Percentiles rank a stretch among this genome's conserved stretches.
Evolutionary conservation across 2,797 vertebrate species (phyloP).

Genomic region (Gallinago stenura): DNA sequence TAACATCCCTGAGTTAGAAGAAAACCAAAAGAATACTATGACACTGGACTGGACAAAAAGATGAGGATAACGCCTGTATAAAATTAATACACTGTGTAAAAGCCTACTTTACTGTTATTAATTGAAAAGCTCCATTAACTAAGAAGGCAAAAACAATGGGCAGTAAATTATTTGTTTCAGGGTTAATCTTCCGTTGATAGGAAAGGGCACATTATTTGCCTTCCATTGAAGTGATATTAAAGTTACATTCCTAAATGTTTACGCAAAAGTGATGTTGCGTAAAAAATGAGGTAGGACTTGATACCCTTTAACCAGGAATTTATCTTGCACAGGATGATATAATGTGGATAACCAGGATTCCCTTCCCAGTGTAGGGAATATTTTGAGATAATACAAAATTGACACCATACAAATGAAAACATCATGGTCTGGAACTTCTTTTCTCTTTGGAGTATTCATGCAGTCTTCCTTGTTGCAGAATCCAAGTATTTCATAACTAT

Average conservation of each 20-base stretch:
- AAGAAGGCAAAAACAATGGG: not conserved
- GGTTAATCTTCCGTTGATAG: conserved; percentile 29
- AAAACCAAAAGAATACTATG: not conserved
- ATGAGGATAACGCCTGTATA: not conserved
- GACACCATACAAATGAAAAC: not conserved
- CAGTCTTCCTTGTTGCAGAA: not conserved
- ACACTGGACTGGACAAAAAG: not conserved
- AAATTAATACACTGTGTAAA: conserved; percentile 43
- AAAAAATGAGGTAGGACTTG: not conserved
- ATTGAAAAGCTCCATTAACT: conserved; percentile 34
- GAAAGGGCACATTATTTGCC: conserved; percentile 7
- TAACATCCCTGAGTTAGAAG: not conserved
- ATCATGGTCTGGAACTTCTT: not conserved
- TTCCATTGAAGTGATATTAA: not conserved
- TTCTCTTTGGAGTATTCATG: not conserved
- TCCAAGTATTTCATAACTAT: not conserved
- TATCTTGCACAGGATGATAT: not conserved
- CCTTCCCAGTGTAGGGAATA: not conserved
- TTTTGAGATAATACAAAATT: not conserved
- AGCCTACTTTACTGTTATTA: not conserved
- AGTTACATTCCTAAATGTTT: conserved; percentile 38
- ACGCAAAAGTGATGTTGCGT: accelerated
- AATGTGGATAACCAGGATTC: not conserved
- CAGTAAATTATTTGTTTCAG: not conserved
- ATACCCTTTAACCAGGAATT: not conserved